Evolutionary conservation across 2,888 invertebrate genomes (phyloP).

Genomic region (Nesidiocoris tenuis): DNA sequence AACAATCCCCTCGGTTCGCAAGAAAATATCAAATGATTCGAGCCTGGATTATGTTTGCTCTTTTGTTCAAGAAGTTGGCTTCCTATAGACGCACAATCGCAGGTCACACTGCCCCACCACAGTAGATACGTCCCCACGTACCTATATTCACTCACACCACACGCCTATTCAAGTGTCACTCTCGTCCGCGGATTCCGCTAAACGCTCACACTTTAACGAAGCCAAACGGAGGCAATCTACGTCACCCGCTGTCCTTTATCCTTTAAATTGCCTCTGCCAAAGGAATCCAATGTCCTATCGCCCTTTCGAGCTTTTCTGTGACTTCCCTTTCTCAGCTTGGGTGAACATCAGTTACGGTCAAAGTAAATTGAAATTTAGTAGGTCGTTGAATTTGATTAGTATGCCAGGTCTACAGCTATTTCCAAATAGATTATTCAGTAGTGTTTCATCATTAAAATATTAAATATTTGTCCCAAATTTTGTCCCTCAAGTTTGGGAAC

Average conservation of each 20-base stretch:
- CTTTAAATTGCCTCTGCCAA: constrained; percentile 27
- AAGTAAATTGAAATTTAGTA: constrained; percentile 11
- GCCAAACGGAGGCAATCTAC: constrained; percentile 29
- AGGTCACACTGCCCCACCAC: neutral
- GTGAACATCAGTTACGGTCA: neutral
- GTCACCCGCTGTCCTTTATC: constrained; percentile 32
- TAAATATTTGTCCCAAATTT: too few relatives aligned
- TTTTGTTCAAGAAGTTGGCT: too few relatives aligned
- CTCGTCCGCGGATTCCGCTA: constrained; percentile 30
- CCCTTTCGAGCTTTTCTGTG: neutral
- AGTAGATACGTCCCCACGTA: too few relatives aligned
- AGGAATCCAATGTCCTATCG: constrained; percentile 1
- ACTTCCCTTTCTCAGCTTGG: neutral
- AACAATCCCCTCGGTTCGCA: neutral
- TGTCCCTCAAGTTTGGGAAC: too few relatives aligned
- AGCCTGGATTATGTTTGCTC: too few relatives aligned
- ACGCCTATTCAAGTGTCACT: constrained; percentile 34
- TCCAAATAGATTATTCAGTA: too few relatives aligned
- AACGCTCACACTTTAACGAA: constrained; percentile 26
- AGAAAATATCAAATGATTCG: too few relatives aligned
- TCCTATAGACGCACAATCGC: neutral
- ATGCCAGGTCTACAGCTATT: too few relatives aligned
- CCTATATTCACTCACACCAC: constrained; percentile 23
- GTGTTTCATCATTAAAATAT: too few relatives aligned
- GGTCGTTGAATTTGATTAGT: neutral